Evolutionary conservation across 2,797 vertebrate genomes (phyloP).

Genomic region (Thunnus albacares): DNA sequence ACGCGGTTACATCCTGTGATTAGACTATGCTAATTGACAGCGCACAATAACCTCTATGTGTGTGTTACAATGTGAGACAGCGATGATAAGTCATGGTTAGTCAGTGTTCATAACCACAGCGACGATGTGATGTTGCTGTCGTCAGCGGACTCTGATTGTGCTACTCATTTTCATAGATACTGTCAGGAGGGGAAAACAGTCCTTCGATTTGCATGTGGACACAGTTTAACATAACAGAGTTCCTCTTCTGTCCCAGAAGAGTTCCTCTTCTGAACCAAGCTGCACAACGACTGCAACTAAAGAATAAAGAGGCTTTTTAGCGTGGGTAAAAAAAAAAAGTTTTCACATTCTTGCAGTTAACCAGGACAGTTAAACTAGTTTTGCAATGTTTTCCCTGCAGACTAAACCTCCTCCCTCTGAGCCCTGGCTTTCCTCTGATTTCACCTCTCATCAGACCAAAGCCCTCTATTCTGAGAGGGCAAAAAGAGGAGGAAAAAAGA

Average conservation of each 20-base stretch:
- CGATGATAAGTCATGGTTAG: not conserved
- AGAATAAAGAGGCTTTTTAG: constrained; percentile 13
- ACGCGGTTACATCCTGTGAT: constrained; percentile 30
- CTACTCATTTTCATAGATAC: constrained; percentile 78
- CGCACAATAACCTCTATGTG: not conserved
- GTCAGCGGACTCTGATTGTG: constrained; percentile 41
- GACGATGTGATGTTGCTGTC: constrained; percentile 26
- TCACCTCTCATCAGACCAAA: constrained; percentile 61
- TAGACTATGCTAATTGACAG: not conserved
- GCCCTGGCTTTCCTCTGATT: constrained; percentile 72
- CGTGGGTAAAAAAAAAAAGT: constrained; percentile 3
- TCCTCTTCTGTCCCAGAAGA: constrained; percentile 65
- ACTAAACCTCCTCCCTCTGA: constrained; percentile 58
- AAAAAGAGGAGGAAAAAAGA: constrained; percentile 66
- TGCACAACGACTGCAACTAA: constrained; percentile 7
- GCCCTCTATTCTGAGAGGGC: constrained; percentile 53
- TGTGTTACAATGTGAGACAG: constrained; percentile 11
- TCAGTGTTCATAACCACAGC: constrained; percentile 26
- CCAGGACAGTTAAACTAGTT: not conserved
- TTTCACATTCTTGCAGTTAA: not conserved
- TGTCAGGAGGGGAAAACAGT: constrained; percentile 35
- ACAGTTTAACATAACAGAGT: constrained; percentile 49
- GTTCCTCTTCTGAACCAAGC: constrained; percentile 61
- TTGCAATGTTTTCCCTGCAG: constrained; percentile 8
- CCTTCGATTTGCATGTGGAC: constrained; percentile 74